Evolutionary conservation across 2,797 vertebrate species (phyloP), one percentile per base, ranked within the genome.

Genomic region (Sebastes umbrosus): DNA sequence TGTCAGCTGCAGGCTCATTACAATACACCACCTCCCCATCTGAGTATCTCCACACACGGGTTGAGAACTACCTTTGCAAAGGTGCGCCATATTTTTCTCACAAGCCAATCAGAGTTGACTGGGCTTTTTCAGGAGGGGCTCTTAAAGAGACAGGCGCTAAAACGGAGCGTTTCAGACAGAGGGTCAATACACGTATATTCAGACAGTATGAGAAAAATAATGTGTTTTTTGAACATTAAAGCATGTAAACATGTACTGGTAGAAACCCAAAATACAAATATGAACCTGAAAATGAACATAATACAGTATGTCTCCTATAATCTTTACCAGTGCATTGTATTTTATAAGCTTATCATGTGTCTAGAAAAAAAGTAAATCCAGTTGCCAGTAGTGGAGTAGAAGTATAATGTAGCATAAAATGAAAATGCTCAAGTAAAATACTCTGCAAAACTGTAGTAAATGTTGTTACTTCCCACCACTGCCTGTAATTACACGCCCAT

Each of bases 21-120:
- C 14, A 18, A 50, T 0, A 50, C 0, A 27, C 25, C 25, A 27
- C 0, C 27, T 6, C 36, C 36, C 36, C 12, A 14, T 39, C 36
- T 39, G 36, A 39, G 12, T 39, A 0, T 39, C 36, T 39, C 12
- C 36, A 13, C 36, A 13, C 3, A 20, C 0, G 6, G 46, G 0
- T 20, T 20, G 18, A 50, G 46, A 50, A 0, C 46, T 50, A 50
- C 18, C 46, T 50, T 50, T 50, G 46, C 46, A 50, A 50, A 20
- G 18, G 46, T 50, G 46, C 16, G 0, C 46, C 46, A 4, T 50
- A 20, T 18, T 50, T 50, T 50, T 50, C 16, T 50, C 16, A 50
- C 16, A 20, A 50, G 46, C 46, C 46, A 50, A 50, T 50, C 46
- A 50, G 46, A 50, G 16, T 2, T 1, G 18, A 20, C 18, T 50